A percentile compares a stretch with the other conserved stretches of the same genome.
Evolutionary conservation across 2,113 vertebrate genomes (phyloP).

Genomic region (Sprattus sprattus): DNA sequence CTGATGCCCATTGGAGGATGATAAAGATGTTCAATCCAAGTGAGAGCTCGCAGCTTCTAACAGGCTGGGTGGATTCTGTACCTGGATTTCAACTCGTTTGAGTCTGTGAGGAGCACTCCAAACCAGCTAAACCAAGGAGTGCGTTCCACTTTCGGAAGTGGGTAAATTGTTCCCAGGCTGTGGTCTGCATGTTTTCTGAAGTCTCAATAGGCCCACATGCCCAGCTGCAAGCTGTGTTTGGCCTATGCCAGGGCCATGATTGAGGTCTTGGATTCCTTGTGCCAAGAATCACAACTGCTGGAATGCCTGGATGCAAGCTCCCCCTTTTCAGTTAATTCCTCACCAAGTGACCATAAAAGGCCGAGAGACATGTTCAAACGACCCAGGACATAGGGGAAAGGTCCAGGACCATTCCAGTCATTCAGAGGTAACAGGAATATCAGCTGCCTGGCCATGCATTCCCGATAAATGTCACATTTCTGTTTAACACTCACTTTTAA

Average conservation of each 20-base stretch:
- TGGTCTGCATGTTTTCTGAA: slow-evolving; percentile 31
- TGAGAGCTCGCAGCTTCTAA: neutral
- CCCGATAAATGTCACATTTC: slow-evolving; percentile 19
- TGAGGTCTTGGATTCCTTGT: slow-evolving; percentile 31
- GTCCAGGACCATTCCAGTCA: slow-evolving; percentile 13
- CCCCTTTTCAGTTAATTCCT: slow-evolving; percentile 41
- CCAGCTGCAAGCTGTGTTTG: slow-evolving; percentile 40
- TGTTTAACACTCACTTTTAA: neutral
- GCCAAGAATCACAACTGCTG: slow-evolving; percentile 52
- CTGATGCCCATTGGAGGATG: neutral
- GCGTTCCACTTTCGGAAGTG: slow-evolving; percentile 23
- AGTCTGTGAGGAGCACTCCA: slow-evolving; percentile 1
- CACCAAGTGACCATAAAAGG: slow-evolving; percentile 57
- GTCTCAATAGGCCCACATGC: slow-evolving; percentile 33
- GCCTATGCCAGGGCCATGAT: slow-evolving; percentile 44
- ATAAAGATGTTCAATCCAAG: neutral
- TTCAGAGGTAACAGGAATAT: slow-evolving; percentile 20
- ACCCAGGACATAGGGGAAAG: slow-evolving; percentile 21
- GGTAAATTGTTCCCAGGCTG: slow-evolving; percentile 34
- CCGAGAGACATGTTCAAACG: slow-evolving; percentile 37
- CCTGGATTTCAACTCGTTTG: neutral
- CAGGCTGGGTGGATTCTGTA: neutral
- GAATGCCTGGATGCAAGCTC: slow-evolving; percentile 45
- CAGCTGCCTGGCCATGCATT: neutral
- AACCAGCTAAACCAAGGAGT: neutral